Base-by-base conservation (phyloP, 2,888 invertebrate genomes). In the Helobdella robusta region DNA sequence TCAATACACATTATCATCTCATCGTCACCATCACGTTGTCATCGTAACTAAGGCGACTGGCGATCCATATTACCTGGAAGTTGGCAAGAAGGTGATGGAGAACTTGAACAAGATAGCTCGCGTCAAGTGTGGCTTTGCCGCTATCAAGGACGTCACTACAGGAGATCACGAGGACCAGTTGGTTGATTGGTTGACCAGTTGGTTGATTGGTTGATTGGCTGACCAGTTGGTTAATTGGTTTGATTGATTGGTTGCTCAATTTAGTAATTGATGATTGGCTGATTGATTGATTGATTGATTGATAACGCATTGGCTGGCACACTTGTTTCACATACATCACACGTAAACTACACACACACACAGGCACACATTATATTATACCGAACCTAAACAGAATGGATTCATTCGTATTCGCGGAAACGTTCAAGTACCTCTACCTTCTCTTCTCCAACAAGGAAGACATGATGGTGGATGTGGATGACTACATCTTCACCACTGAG, bases 101-200 rank as follows among this genome's bases (percentile, higher is more conserved):
- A 89, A 90, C 66, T 82, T 98, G 32, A 91, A 98, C 77, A 86
- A 87, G 71, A 87, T 91, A 81, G 89, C 95, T 0, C 84, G 89
- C 73, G 94, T 94, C n/a, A 85, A 88, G 1, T 98, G 97, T 78
- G 97, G 97, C 0, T 98, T 90, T 81, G 97, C 97, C 0, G 92
- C 94, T 1, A 89, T 95, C n/a, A 91, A 90, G 74, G 93, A 95
- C 80, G 89, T 95, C 0, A 84, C 92, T 56, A 91, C 91, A 0
- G 86, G 89, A 34, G 85, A 85, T 67, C 90, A 91, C 75, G 94
- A 95, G 77, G 94, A 97, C 76, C 79, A 83, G 82, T 83, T 71
- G 74, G 77, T 73, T 15, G 11, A 28, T 25, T 2, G 15, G 11
- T 61, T 61, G 35, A 35, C 6, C n/a, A n/a, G n/a, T n/a, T n/a